A percentile compares a stretch with the other conserved stretches of the same genome.
These are phyloP conservation scores for Neopelma chrysocephalum DNA, from an alignment of 2,797 vertebrate species.

Conservation along the genomic window DNA sequence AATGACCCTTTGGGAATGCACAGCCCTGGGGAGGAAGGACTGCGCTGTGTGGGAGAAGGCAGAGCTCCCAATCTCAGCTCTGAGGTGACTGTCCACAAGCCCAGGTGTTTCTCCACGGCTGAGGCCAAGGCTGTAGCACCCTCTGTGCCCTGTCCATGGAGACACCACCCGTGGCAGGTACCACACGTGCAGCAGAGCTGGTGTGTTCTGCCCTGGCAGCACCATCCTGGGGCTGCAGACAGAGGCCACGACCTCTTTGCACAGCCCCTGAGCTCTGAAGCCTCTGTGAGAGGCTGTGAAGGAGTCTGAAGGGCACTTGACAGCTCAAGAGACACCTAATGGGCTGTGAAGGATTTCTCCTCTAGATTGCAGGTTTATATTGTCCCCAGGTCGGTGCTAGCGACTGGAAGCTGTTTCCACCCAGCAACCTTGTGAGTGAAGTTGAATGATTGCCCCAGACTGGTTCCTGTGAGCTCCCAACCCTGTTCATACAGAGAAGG, in stretches of 20 bases:
- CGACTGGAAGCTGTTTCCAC: neutral
- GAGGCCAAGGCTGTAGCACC: fast-evolving
- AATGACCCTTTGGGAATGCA: neutral
- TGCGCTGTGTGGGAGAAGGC: neutral
- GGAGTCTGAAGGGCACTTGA: neutral
- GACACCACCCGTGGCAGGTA: neutral
- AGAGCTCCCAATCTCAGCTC: fast-evolving
- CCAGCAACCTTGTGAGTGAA: neutral
- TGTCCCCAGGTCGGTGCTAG: neutral
- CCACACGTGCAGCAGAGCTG: fast-evolving
- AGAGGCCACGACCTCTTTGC: fast-evolving
- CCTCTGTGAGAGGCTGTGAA: fast-evolving
- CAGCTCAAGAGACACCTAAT: neutral
- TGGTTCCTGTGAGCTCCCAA: neutral
- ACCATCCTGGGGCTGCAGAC: neutral
- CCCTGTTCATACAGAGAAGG: neutral
- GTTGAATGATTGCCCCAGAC: neutral
- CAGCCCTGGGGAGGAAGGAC: fast-evolving
- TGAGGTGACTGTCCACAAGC: neutral
- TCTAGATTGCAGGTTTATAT: fast-evolving
- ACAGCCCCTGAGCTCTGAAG: neutral
- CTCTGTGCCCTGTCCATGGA: fast-evolving
- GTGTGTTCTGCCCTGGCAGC: neutral
- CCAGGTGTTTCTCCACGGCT: fast-evolving
- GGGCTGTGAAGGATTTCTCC: neutral